Conservation (phyloP, 2,113 vertebrate species). For the Galeopterus variegatus region DNA sequence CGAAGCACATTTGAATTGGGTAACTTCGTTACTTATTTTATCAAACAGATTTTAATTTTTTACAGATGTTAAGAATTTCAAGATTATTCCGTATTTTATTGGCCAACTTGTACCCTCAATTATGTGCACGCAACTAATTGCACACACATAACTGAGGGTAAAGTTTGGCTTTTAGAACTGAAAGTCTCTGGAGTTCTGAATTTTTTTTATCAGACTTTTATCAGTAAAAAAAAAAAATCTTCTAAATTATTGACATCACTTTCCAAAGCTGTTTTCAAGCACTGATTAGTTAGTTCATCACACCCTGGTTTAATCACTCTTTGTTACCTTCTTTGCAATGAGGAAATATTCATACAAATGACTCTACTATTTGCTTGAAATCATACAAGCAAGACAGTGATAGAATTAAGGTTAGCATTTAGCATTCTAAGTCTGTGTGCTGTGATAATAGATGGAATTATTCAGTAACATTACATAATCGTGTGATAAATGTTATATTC, state of each 20-base stretch:
- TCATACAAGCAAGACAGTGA: background rate
- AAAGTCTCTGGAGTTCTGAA: background rate
- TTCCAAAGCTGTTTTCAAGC: constrained; percentile 55
- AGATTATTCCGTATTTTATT: constrained; percentile 79
- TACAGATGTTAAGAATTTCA: constrained; percentile 76
- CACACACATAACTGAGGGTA: constrained; percentile 60
- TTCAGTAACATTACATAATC: background rate
- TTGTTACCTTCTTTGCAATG: constrained; percentile 47
- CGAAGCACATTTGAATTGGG: constrained; percentile 78
- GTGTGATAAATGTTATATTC: background rate
- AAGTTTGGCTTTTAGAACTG: constrained; percentile 63
- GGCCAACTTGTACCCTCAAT: constrained; percentile 73
- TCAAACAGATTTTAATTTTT: constrained; percentile 82
- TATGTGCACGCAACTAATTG: constrained; percentile 70
- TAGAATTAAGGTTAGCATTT: background rate
- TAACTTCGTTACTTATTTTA: constrained; percentile 82
- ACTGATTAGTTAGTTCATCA: constrained; percentile 46
- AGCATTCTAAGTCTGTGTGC: background rate
- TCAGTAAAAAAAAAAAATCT: constrained; percentile 46
- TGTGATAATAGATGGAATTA: background rate
- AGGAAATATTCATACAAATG: background rate
- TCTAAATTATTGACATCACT: constrained; percentile 58
- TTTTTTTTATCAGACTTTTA: constrained; percentile 53
- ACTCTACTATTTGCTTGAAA: constrained; percentile 58
- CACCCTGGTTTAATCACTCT: constrained; percentile 33